phyloP scores from a whole-genome alignment of 2,113 vertebrate genomes.

The Collichthys lucidus region DNA sequence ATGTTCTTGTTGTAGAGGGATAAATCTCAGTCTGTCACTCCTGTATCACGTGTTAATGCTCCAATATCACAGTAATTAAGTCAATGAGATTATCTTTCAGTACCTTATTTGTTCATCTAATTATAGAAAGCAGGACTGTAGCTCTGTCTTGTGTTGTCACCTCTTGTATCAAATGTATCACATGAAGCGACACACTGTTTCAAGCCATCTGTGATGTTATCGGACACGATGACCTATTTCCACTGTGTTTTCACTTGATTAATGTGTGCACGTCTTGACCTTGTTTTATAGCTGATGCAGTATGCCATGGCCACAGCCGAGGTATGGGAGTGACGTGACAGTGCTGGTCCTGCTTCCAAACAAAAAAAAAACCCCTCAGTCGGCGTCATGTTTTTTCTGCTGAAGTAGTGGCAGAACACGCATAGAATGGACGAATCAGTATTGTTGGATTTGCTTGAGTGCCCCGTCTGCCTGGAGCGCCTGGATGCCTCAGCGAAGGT shows the following conservation, averaged over 20 bases:
- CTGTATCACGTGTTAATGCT: neutral
- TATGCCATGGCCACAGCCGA: constrained; percentile 78
- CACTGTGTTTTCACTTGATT: constrained; percentile 18
- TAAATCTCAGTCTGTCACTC: constrained; percentile 54
- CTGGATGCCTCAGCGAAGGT: constrained; percentile 97
- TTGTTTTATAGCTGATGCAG: constrained; percentile 73
- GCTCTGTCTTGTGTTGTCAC: neutral
- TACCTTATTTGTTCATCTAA: constrained; percentile 6
- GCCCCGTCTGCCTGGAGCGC: constrained; percentile 97
- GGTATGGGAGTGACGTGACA: constrained; percentile 97
- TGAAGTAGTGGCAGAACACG: constrained; percentile 61
- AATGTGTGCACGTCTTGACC: constrained; percentile 51
- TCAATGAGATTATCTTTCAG: constrained; percentile 48
- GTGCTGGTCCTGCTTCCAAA: constrained; percentile 51
- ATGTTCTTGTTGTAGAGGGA: neutral
- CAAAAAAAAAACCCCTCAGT: constrained; percentile 10
- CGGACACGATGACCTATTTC: constrained; percentile 47
- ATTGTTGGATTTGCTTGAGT: constrained; percentile 96
- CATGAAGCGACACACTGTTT: neutral
- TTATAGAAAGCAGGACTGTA: neutral
- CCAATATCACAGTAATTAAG: constrained; percentile 33
- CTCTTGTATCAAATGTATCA: neutral
- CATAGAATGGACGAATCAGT: constrained; percentile 95
- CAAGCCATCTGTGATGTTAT: constrained; percentile 13
- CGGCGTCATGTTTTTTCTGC: constrained; percentile 66